Evolutionary conservation across 1,140 invertebrate species (phyloP).

Genomic region (Drosophila leontia): DNA sequence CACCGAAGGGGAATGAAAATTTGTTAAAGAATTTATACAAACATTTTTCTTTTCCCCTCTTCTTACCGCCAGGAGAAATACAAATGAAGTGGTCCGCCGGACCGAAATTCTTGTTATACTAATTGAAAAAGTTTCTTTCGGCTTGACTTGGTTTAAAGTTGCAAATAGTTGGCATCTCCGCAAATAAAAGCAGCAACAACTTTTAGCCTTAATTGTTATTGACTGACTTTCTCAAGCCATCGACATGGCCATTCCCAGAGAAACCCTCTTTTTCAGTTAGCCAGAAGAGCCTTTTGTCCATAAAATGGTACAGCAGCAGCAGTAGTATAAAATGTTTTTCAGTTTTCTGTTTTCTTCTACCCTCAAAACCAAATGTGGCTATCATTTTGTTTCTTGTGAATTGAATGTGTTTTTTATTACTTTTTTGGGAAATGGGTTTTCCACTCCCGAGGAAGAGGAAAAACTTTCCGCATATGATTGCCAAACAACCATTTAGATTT

Average conservation of each 20-base stretch:
- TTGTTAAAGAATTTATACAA: constrained; percentile 49
- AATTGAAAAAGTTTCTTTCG: constrained; percentile 74
- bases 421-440: constrained; percentile 37
- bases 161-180: constrained; percentile 50
- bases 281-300: constrained; percentile 40
- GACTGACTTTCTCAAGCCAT: constrained; percentile 59
- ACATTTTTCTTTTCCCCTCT: constrained; percentile 19
- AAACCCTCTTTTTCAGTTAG: constrained; percentile 4
- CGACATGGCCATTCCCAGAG: not conserved
- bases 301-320: constrained; percentile 37
- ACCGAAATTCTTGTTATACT: constrained; percentile 74
- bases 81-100: constrained; percentile 44
- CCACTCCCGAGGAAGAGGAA: not conserved
- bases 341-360: constrained; percentile 42
- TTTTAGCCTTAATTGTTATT: constrained; percentile 79
- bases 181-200: constrained; percentile 47
- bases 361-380: constrained; percentile 53
- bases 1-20: constrained; percentile 35
- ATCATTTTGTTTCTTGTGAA: constrained; percentile 53
- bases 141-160: constrained; percentile 64
- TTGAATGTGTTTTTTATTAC: constrained; percentile 59
- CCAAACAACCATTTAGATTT: constrained; percentile 31
- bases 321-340: constrained; percentile 49
- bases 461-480: constrained; percentile 50
- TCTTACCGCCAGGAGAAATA: not conserved